Base-by-base conservation (phyloP, 2,888 invertebrate genomes). In the Acutogordius australiensis region DNA sequence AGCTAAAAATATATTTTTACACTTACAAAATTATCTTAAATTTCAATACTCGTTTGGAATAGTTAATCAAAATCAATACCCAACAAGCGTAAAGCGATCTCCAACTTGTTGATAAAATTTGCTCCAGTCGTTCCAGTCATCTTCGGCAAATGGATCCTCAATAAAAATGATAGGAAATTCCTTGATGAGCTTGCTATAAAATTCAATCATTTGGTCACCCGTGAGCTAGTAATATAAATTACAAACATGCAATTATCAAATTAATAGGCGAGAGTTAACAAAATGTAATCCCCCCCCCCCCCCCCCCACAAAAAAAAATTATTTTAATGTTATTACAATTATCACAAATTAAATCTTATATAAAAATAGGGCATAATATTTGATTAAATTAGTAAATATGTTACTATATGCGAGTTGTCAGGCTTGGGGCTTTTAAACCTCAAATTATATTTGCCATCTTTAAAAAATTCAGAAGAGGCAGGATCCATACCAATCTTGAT, bases 121-220 rank as follows among this genome's bases (percentile, higher is more conserved):
- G 68, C 67, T 75, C 88, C 91, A 97, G 18, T 90, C 87, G 2
- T 80, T 80, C 94, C 94, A 97, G 71, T 91, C 86, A 70, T 97
- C 94, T 74, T 97, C 91, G 71, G 97, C 94, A 73, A 91, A 97
- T 65, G 91, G 91, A 79, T 97, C 97, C 71, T 97, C 94, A 71
- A 97, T 94, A 62, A 90, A 88, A 1, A 84, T 82, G 70, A 97
- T 83, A 70, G 78, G 78, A 67, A 84, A 94, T 63, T 84, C 82
- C 68, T 82, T 81, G 67, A 87, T 80, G 74, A 85, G 90, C 62
- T 81, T 81, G 68, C 82, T 77, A 73, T 97, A 97, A 62, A 94
- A 73, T 45, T 81, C 81, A 45, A 79, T 79, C 63, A 97, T 75
- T 68, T 85, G 79, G 62, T 82, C 84, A 0, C 85, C 80, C 27